Conservation (phyloP, 92 coral and sea anemone species). For the Galaxea fascicularis region DNA sequence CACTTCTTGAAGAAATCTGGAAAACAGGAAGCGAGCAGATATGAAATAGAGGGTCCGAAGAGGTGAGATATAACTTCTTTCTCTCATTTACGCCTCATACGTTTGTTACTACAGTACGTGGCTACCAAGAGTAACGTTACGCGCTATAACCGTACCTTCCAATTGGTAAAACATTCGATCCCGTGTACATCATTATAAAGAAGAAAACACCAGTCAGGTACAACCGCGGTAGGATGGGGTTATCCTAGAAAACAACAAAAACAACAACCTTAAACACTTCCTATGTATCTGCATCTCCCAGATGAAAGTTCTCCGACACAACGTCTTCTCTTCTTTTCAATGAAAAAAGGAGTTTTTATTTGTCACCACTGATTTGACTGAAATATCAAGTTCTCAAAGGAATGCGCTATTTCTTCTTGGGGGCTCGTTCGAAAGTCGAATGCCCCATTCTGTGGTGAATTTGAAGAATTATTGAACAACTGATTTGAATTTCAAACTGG, state of each 20-base stretch:
- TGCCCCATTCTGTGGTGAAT: too few relatives aligned
- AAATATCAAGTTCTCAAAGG: too few relatives aligned
- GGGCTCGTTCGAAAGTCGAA: too few relatives aligned
- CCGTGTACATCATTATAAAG: constrained; percentile 99
- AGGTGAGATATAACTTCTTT: too few relatives aligned
- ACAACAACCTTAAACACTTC: too few relatives aligned
- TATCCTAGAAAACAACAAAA: constrained; percentile 70
- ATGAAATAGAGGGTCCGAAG: not conserved
- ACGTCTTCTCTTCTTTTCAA: not conserved
- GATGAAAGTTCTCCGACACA: not conserved
- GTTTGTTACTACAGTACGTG: not conserved
- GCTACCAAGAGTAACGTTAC: not conserved
- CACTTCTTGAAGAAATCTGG: constrained; percentile 88
- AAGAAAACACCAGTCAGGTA: constrained; percentile 97
- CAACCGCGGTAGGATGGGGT: constrained; percentile 92
- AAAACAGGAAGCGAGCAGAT: not conserved
- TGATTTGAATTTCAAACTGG: too few relatives aligned
- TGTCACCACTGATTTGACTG: too few relatives aligned
- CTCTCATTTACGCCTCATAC: not conserved
- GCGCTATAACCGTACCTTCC: constrained; percentile 75
- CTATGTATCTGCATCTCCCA: too few relatives aligned
- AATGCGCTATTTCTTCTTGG: too few relatives aligned
- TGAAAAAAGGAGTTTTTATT: too few relatives aligned
- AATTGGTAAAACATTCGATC: constrained; percentile 95
- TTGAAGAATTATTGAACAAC: too few relatives aligned